Evolutionary conservation across 2,888 invertebrate species (phyloP).

Genomic region (Tolmerus cingulatus): DNA sequence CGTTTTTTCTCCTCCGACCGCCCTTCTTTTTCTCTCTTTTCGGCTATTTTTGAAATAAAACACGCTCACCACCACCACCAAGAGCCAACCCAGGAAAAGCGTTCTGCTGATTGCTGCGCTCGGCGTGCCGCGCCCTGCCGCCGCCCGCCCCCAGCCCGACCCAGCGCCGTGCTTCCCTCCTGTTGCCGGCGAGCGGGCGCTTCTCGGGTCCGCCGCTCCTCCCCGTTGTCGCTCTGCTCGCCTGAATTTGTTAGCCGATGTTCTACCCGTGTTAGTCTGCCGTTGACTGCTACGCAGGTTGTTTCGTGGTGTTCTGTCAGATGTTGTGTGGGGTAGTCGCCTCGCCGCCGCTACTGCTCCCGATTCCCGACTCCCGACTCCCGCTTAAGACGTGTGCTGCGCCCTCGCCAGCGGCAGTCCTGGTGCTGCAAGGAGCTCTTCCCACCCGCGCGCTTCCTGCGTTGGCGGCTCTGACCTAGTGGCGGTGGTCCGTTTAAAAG

Average conservation of each 20-base stretch:
- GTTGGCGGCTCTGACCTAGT: background rate
- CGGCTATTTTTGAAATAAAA: background rate
- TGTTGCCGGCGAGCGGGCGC: conserved; percentile 33
- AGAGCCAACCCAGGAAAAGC: conserved; percentile 25
- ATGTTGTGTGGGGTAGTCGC: background rate
- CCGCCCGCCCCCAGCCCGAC: background rate
- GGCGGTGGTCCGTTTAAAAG: background rate
- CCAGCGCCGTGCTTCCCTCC: background rate
- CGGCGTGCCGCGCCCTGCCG: background rate
- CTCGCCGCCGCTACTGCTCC: background rate
- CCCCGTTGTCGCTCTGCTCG: conserved; percentile 53
- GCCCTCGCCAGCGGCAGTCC: background rate
- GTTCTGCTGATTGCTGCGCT: conserved; percentile 3
- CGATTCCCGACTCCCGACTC: too few species aligned
- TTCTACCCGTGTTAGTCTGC: conserved; percentile 64
- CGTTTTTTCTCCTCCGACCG: conserved; percentile 8
- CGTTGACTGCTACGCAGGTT: conserved; percentile 64
- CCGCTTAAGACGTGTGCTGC: conserved; percentile 2
- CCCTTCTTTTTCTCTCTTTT: conserved; percentile 5
- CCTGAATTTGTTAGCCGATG: conserved; percentile 56
- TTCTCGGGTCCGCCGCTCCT: conserved; percentile 45
- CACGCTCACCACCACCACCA: background rate
- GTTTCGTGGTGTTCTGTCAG: conserved; percentile 55
- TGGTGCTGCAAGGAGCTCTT: background rate
- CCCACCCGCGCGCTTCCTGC: background rate